Evolutionary conservation across 1,140 invertebrate genomes (phyloP).

Genomic region (Eciton burchellii): DNA sequence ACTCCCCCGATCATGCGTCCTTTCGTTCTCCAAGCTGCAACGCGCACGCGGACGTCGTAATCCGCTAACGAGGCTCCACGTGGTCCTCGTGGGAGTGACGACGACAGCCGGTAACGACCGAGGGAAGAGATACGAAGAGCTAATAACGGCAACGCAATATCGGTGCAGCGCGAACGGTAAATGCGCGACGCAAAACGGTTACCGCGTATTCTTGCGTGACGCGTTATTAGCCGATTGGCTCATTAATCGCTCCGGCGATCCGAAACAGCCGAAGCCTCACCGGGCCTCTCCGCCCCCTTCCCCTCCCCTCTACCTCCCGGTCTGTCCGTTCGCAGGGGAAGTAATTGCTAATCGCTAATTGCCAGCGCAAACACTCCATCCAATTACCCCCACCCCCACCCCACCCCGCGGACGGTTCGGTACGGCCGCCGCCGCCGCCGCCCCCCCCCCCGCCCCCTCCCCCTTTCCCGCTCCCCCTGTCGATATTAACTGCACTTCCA

Average conservation of each 20-base stretch:
- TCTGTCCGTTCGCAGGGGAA: slow-evolving; percentile 72
- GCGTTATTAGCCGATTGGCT: slow-evolving; percentile 84
- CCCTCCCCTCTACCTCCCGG: slow-evolving; percentile 26
- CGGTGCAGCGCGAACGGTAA: slow-evolving; percentile 43
- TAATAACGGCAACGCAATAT: slow-evolving; percentile 74
- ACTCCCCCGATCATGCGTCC: slow-evolving; percentile 10
- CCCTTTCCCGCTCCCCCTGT: neutral
- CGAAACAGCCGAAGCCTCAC: slow-evolving; percentile 77
- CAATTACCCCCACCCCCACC: slow-evolving; percentile 80
- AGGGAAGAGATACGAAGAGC: neutral
- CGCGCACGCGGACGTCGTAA: slow-evolving; percentile 37
- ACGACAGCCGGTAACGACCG: slow-evolving; percentile 17
- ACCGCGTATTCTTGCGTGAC: slow-evolving; percentile 84
- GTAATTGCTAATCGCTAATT: slow-evolving; percentile 85
- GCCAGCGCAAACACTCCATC: slow-evolving; percentile 82
- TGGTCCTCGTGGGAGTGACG: slow-evolving; percentile 66
- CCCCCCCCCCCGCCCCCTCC: slow-evolving; percentile 20
- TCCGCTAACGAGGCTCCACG: slow-evolving; percentile 64
- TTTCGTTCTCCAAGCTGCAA: slow-evolving; percentile 40
- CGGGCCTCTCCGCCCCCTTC: neutral
- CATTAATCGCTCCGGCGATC: slow-evolving; percentile 84
- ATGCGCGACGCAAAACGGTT: slow-evolving; percentile 74
- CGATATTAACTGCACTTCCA: slow-evolving; percentile 37
- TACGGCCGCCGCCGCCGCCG: slow-evolving; percentile 45
- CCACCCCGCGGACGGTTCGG: neutral